Evolutionary conservation across 1,140 invertebrate genomes (phyloP), one percentile per base, ranked within the genome.

Genomic region (Bombus turneri): DNA sequence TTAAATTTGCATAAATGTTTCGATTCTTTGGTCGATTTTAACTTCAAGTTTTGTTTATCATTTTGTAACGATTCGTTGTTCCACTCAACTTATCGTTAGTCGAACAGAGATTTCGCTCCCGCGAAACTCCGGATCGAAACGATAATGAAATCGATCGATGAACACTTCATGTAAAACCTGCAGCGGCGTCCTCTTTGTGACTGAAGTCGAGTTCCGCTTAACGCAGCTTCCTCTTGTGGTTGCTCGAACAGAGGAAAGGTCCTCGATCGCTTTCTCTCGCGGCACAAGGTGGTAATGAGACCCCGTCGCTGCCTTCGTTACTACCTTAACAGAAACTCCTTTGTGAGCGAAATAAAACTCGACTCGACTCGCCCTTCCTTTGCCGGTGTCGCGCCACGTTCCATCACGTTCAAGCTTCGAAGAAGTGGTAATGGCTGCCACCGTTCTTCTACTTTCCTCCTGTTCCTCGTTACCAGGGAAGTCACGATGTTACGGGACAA

Each of bases 311-410:
- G 83, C 79, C 71, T 82, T 90, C 78, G 77, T 90, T 89, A 85
- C 86, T 80, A 77, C 74, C 69, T 87, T 85, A 76, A 71, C 72
- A 64, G 41, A 74, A 68, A 59, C 53, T 62, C 74, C 71, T 90
- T 89, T 89, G 82, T 87, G 71, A 80, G 88, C 69, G 80, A 90
- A 90, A 85, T 85, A 90, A 90, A 89, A 72, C 64, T 62, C 59
- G 31, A 18, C 62, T 80, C 64, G 74, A n/a, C 43, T 53, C n/a
- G 28, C 59, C 59, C 28, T 31, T 47, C 81, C 57, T 68, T 81
- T 85, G 41, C 69, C 39, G 34, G 37, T 53, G 18, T 53, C 47
- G 47, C 47, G 47, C 47, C 22, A 57, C 62, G 73, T 57, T 72
- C 64, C 43, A 76, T 71, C 80, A 59, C 53, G 79, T 77, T 77